phyloP scores from a whole-genome alignment of 2,888 invertebrate genomes.

The Drosophila infuscata region DNA sequence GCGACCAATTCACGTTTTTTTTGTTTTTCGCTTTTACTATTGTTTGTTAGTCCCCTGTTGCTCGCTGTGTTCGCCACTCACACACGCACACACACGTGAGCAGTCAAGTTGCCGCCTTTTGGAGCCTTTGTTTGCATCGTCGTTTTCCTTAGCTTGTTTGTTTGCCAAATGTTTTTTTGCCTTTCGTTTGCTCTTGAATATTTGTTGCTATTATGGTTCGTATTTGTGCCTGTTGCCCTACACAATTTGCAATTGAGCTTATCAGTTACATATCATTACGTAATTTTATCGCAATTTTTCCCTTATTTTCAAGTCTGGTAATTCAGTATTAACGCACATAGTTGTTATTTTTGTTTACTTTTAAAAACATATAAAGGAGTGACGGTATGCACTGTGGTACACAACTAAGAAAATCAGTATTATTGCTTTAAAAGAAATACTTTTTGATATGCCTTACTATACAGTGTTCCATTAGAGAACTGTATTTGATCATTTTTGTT shows the following conservation, averaged over 20 bases:
- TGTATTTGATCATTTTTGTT: not conserved
- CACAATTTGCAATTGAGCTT: constrained; percentile 18
- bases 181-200: constrained; percentile 56
- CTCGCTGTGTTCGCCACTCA: constrained; percentile 24
- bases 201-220: constrained; percentile 18
- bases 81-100: constrained; percentile 18
- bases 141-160: constrained; percentile 52
- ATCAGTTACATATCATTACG: not conserved
- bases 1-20: constrained; percentile 61
- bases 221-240: constrained; percentile 21
- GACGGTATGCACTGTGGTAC: constrained; percentile 24
- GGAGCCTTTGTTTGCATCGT: constrained; percentile 44
- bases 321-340: not conserved
- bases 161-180: constrained; percentile 61
- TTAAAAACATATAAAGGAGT: constrained; percentile 2
- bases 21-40: constrained; percentile 39
- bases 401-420: not conserved
- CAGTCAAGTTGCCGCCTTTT: constrained; percentile 60
- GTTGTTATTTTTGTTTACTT: constrained; percentile 7
- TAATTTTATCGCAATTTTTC: not conserved
- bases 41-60: constrained; percentile 54
- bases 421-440: not conserved
- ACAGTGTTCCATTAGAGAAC: not conserved
- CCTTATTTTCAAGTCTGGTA: not conserved
- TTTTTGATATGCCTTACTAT: not conserved